Conservation (phyloP, 2,113 vertebrate genomes). For the Etheostoma spectabile region DNA sequence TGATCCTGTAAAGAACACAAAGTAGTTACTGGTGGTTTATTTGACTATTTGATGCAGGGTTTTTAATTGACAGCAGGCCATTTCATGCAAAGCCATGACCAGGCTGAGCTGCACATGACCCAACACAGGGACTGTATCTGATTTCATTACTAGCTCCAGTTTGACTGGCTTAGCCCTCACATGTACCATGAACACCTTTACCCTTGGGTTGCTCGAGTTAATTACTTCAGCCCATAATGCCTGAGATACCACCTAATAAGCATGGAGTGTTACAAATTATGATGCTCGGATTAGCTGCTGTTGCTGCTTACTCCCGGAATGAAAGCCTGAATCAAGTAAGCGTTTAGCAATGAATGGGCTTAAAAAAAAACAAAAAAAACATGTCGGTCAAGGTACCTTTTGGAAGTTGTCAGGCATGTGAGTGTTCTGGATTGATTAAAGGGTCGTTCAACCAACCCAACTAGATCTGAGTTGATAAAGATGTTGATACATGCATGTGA, state of each 20-base stretch:
- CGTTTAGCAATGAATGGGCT: constrained; percentile 22
- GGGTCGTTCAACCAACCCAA: neutral
- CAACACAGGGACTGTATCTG: constrained; percentile 70
- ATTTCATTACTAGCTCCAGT: constrained; percentile 77
- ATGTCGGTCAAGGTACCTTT: constrained; percentile 3
- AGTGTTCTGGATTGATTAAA: constrained; percentile 18
- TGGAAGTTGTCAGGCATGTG: neutral
- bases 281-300: constrained; percentile 63
- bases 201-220: constrained; percentile 75
- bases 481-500: neutral
- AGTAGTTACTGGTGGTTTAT: constrained; percentile 51
- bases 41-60: constrained; percentile 37
- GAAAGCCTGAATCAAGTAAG: constrained; percentile 19
- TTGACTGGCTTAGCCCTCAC: constrained; percentile 72
- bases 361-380: constrained; percentile 3
- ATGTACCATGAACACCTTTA: constrained; percentile 80
- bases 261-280: constrained; percentile 68
- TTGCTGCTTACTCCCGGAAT: constrained; percentile 39
- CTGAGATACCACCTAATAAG: constrained; percentile 73
- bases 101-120: constrained; percentile 60
- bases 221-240: constrained; percentile 76
- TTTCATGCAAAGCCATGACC: constrained; percentile 60
- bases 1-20: constrained; percentile 23
- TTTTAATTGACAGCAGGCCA: constrained; percentile 66
- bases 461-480: neutral